A percentile compares a stretch with the other conserved stretches of the same genome.
These are phyloP conservation scores for Phaethornis superciliosus DNA, from an alignment of 2,113 vertebrate species.

Conservation along the genomic window DNA sequence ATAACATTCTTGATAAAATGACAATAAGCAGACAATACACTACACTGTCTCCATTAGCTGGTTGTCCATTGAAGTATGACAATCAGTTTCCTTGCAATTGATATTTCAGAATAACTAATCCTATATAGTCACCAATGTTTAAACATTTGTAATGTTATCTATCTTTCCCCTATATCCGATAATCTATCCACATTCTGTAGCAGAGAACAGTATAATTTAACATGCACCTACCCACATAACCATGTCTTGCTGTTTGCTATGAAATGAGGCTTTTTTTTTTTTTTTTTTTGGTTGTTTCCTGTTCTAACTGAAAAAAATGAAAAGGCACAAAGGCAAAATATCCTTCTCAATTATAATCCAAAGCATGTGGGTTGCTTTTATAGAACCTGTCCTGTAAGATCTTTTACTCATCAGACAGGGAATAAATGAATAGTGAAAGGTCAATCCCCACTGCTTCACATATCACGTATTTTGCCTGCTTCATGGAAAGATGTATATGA, in stretches of 20 bases:
- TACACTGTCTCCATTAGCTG: background rate
- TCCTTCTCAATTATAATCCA: background rate
- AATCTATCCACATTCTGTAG: background rate
- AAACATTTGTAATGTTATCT: background rate
- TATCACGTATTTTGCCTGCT: background rate
- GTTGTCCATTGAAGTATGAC: background rate
- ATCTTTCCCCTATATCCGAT: background rate
- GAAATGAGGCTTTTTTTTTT: background rate
- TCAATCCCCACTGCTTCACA: background rate
- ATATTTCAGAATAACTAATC: background rate
- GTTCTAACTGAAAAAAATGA: background rate
- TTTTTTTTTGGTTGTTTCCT: background rate
- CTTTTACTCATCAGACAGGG: background rate
- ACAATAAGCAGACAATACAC: background rate
- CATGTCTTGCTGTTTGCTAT: background rate
- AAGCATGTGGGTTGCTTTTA: background rate
- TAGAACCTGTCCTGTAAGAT: background rate
- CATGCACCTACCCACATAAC: background rate
- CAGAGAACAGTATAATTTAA: background rate
- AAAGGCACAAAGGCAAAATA: background rate
- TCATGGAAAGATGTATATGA: background rate
- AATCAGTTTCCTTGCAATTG: background rate
- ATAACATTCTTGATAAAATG: background rate
- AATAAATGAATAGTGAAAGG: background rate
- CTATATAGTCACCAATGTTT: background rate